Evolutionary conservation across 2,888 invertebrate genomes (phyloP).

Genomic region (Diarsia brunnea): DNA sequence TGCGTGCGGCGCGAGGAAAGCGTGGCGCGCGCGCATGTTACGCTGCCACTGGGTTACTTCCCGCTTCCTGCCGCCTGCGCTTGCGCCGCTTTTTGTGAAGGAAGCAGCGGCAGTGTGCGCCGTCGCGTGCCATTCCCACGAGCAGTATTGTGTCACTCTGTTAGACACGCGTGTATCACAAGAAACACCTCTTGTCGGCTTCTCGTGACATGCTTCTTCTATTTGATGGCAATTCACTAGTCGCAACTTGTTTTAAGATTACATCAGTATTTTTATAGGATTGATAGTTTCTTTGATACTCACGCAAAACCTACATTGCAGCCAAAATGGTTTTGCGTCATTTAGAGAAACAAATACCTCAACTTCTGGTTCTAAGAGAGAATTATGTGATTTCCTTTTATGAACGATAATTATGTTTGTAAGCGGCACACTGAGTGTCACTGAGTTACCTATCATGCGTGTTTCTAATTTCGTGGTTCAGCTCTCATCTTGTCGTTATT

Average conservation of each 20-base stretch:
- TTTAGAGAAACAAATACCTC: neutral
- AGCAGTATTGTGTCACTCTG: slow-evolving; percentile 67
- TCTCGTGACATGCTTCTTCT: neutral
- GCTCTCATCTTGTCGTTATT: neutral
- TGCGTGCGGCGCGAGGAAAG: slow-evolving; percentile 75
- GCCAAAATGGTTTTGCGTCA: neutral
- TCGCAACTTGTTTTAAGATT: neutral
- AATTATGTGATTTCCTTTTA: neutral
- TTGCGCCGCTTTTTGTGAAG: slow-evolving; percentile 74
- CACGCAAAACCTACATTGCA: neutral
- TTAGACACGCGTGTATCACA: slow-evolving; percentile 11
- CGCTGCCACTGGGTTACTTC: slow-evolving; percentile 84
- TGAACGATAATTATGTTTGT: neutral
- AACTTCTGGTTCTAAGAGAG: neutral
- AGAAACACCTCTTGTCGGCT: neutral
- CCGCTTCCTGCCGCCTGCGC: slow-evolving; percentile 80
- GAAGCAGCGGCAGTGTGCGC: slow-evolving; percentile 64
- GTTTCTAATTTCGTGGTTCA: neutral
- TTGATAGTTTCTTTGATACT: neutral
- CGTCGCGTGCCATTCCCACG: slow-evolving; percentile 70
- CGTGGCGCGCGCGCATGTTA: slow-evolving; percentile 80
- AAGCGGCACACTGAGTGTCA: neutral
- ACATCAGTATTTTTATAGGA: neutral
- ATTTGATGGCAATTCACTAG: neutral
- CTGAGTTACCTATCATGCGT: neutral